Evolutionary conservation across 2,797 vertebrate genomes (phyloP).

Genomic region (Danio albolineatus): DNA sequence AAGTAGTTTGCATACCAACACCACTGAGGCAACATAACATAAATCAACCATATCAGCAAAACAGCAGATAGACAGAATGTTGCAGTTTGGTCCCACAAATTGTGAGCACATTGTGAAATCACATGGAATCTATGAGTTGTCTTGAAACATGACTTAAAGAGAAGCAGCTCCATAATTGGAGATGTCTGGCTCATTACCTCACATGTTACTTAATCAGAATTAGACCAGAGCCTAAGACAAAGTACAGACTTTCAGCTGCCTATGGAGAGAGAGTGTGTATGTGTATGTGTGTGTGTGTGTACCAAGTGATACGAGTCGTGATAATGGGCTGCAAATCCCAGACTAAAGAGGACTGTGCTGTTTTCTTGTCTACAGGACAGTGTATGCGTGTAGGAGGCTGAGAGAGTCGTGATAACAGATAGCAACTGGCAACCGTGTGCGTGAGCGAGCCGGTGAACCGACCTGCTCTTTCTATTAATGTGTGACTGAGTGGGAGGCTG

Average conservation of each 20-base stretch:
- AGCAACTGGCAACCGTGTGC: conserved; percentile 47
- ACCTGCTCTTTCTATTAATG: conserved; percentile 48
- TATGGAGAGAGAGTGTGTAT: conserved; percentile 7
- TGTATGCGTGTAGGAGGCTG: conserved; percentile 37
- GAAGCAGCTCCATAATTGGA: not conserved
- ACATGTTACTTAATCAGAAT: conserved; percentile 39
- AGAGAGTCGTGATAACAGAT: conserved; percentile 52
- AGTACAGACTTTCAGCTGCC: conserved; percentile 36
- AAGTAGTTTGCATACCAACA: too few relatives aligned
- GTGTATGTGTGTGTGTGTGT: conserved; percentile 40
- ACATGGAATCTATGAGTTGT: not conserved
- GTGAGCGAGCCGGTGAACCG: conserved; percentile 45
- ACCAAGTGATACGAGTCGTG: conserved; percentile 47
- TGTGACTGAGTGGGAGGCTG: conserved; percentile 42
- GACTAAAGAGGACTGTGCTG: conserved; percentile 33
- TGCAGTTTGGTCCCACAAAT: too few relatives aligned
- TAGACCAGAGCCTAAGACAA: conserved; percentile 27
- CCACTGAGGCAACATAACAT: too few relatives aligned
- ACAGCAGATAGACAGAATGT: too few relatives aligned
- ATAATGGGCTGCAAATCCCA: conserved; percentile 53
- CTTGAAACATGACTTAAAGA: conserved; percentile 14
- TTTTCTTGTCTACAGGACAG: conserved; percentile 19
- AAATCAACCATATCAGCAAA: too few relatives aligned
- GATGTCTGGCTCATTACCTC: conserved; percentile 30
- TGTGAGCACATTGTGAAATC: too few relatives aligned